Percentiles rank a stretch among this genome's conserved stretches.
phyloP scores from a whole-genome alignment of 2,797 vertebrate species.

The Poeciliopsis gracilis region DNA sequence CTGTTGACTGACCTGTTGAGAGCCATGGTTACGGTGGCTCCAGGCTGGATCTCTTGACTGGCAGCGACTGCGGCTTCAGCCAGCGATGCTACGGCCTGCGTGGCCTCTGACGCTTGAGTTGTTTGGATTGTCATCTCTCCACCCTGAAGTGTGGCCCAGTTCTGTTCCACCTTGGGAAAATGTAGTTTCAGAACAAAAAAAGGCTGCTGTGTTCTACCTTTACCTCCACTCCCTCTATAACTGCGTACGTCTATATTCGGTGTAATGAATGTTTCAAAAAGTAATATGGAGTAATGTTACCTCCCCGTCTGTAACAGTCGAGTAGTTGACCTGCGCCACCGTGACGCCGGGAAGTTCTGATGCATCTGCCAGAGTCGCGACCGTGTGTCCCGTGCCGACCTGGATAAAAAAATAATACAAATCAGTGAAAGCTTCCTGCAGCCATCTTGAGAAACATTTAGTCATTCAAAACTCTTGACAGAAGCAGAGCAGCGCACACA shows the following conservation, averaged over 20 bases:
- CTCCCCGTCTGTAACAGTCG: slow-evolving; percentile 94
- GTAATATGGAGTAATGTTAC: slow-evolving; percentile 64
- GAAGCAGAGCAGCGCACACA: slow-evolving; percentile 36
- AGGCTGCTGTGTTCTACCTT: not conserved
- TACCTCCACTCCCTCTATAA: not conserved
- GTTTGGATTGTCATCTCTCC: slow-evolving; percentile 99
- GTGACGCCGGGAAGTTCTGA: slow-evolving; percentile 96
- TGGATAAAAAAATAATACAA: slow-evolving; percentile 52
- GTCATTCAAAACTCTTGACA: no score
- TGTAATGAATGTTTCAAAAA: not conserved
- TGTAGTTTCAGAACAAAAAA: not conserved
- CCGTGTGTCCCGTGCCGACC: slow-evolving; percentile 97
- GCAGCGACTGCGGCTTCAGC: slow-evolving; percentile 95
- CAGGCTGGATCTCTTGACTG: slow-evolving; percentile 94
- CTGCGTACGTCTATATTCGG: not conserved
- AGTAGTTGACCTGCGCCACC: slow-evolving; percentile 96
- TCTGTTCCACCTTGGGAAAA: slow-evolving; percentile 88
- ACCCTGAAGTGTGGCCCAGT: slow-evolving; percentile 95
- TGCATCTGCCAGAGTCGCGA: slow-evolving; percentile 95
- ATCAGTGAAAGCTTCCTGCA: not conserved
- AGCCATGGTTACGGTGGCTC: slow-evolving; percentile 97
- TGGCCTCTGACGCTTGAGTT: slow-evolving; percentile 95
- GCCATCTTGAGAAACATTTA: not conserved
- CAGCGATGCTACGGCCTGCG: slow-evolving; percentile 94
- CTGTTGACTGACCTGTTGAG: slow-evolving; percentile 89